These are phyloP conservation scores for Ibycter americanus DNA, from an alignment of 2,797 vertebrate genomes.

Conservation along the genomic window DNA sequence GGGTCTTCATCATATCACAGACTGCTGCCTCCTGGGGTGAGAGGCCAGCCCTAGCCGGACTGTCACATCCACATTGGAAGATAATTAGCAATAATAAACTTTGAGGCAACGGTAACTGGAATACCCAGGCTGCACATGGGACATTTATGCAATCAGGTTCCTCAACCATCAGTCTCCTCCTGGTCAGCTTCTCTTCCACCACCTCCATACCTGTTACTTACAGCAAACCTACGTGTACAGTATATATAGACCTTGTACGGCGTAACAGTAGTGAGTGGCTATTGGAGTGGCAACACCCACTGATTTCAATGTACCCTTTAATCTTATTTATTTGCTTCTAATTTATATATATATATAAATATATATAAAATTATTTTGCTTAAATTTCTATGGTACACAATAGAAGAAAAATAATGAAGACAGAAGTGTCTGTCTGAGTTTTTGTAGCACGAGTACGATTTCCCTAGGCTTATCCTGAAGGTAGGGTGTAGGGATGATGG, in stretches of 20 bases:
- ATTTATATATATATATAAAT: slow-evolving; percentile 67
- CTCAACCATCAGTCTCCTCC: background rate
- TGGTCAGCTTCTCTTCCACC: background rate
- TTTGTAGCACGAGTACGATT: slow-evolving; percentile 19
- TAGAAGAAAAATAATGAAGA: slow-evolving; percentile 74
- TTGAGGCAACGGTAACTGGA: slow-evolving; percentile 8
- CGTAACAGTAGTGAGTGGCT: background rate
- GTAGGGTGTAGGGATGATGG: background rate
- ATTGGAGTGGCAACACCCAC: background rate
- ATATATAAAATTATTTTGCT: slow-evolving; percentile 78
- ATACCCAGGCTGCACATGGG: slow-evolving; percentile 3
- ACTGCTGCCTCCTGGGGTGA: background rate
- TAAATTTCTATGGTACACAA: slow-evolving; percentile 76
- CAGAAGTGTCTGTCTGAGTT: slow-evolving; percentile 77
- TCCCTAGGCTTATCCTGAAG: background rate
- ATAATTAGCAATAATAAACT: slow-evolving; percentile 65
- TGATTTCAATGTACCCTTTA: slow-evolving; percentile 1
- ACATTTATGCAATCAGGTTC: slow-evolving; percentile 33
- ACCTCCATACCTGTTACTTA: background rate
- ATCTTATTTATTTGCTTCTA: slow-evolving; percentile 75
- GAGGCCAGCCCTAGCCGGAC: fast-evolving
- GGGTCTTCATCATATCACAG: background rate
- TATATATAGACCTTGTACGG: background rate
- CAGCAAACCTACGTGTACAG: background rate
- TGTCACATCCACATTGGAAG: background rate